These are phyloP conservation scores for Hemaris fuciformis DNA, from an alignment of 2,888 invertebrate species.

Conservation along the genomic window DNA sequence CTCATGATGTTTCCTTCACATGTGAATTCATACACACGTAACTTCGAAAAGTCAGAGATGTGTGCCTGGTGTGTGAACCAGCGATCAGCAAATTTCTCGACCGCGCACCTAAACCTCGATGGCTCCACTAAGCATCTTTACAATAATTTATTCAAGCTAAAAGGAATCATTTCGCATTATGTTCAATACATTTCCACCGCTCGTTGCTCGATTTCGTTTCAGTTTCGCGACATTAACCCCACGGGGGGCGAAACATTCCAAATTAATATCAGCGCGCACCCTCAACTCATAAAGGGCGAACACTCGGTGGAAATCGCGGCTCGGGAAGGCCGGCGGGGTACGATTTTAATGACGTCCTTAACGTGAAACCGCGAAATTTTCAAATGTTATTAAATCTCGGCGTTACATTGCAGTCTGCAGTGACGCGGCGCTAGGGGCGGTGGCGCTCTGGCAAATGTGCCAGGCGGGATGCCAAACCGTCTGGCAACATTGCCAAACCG, in stretches of 20 bases:
- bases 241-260: neutral
- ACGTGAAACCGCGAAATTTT: neutral
- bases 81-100: too few relatives aligned
- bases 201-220: neutral
- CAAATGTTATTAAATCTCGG: conserved; percentile 5
- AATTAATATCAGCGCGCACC: neutral
- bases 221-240: neutral
- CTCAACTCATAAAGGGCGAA: neutral
- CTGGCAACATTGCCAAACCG: conserved; percentile 7
- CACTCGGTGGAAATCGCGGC: neutral
- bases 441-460: neutral
- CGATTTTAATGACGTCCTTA: neutral
- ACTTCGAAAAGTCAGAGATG: too few relatives aligned
- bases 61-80: too few relatives aligned
- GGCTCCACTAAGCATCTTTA: too few relatives aligned
- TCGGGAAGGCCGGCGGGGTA: neutral
- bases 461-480: conserved; percentile 12
- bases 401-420: neutral
- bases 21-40: too few relatives aligned
- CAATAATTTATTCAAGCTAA: neutral
- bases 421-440: neutral
- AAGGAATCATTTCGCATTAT: neutral
- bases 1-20: too few relatives aligned
- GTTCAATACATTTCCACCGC: too few relatives aligned
- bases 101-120: too few relatives aligned